These are phyloP conservation scores for Sphaerophoria rueppellii DNA, from an alignment of 2,888 invertebrate species.

Conservation along the genomic window DNA sequence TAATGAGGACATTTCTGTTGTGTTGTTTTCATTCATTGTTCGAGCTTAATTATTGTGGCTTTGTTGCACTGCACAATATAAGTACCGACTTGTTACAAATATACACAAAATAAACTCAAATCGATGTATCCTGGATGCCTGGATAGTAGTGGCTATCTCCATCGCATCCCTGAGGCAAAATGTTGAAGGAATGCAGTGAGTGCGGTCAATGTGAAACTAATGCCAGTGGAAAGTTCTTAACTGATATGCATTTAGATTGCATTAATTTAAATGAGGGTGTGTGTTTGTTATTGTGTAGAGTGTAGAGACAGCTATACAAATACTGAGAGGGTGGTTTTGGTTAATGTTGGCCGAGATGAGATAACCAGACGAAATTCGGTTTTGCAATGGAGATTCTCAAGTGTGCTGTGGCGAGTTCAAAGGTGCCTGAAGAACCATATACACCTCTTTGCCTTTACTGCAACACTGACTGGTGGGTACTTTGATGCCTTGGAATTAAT, in stretches of 20 bases:
- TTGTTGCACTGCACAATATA: conserved; percentile 13
- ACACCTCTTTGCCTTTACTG: not conserved
- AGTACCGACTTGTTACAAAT: not conserved
- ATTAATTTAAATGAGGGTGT: conserved; percentile 50
- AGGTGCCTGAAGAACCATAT: not conserved
- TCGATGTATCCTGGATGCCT: not conserved
- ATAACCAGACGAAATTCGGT: conserved; percentile 37
- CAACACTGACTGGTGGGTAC: conserved; percentile 17
- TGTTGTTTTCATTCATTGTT: conserved; percentile 10
- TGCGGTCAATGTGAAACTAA: conserved; percentile 51
- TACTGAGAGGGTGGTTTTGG: conserved; percentile 4
- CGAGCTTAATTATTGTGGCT: conserved; percentile 47
- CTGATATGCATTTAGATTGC: conserved; percentile 60
- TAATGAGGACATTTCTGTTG: conserved; percentile 22
- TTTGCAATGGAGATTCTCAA: conserved; percentile 10
- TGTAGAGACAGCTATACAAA: not conserved
- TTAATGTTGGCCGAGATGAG: conserved; percentile 21
- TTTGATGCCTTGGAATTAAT: conserved; percentile 57
- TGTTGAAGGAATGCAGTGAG: conserved; percentile 50
- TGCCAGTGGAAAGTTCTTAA: conserved; percentile 34
- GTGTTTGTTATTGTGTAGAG: not conserved
- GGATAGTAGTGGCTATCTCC: not conserved
- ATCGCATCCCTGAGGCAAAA: not conserved
- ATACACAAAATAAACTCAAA: conserved; percentile 3
- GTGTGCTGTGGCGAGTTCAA: conserved; percentile 28